Percentiles rank a stretch among this genome's conserved stretches.
These are phyloP conservation scores for Ctenomys sociabilis DNA, from an alignment of 2,113 vertebrate species.

Conservation along the genomic window DNA sequence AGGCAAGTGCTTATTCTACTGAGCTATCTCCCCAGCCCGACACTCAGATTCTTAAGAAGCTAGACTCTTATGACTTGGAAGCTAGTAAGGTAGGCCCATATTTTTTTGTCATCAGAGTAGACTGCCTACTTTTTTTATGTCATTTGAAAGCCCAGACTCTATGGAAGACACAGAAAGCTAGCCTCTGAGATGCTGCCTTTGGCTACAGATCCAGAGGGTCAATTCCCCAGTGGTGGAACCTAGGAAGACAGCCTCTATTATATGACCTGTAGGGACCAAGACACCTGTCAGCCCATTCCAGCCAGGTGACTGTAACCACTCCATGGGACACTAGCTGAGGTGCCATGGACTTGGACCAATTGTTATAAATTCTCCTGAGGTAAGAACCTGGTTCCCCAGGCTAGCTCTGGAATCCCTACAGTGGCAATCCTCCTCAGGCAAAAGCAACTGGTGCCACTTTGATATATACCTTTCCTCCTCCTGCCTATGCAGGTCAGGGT, in stretches of 20 bases:
- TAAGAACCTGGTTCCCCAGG: background rate
- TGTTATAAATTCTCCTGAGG: too few species aligned
- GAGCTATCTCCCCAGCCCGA: background rate
- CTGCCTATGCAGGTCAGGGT: rapidly evolving
- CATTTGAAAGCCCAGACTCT: background rate
- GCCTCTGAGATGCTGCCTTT: background rate
- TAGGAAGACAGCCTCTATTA: background rate
- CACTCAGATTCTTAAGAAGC: background rate
- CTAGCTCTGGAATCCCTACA: background rate
- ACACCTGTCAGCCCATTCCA: background rate
- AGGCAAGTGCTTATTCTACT: too few species aligned
- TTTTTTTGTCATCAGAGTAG: background rate
- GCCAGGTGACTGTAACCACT: background rate
- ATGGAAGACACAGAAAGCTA: background rate
- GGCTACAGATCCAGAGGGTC: background rate
- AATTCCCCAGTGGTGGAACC: background rate
- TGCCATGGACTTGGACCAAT: background rate
- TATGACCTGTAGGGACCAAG: background rate
- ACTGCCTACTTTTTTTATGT: background rate
- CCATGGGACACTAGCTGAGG: background rate
- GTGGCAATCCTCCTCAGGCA: background rate
- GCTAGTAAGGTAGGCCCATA: background rate
- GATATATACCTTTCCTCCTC: rapidly evolving
- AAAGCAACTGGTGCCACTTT: background rate
- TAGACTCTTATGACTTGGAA: background rate